Base-by-base conservation (phyloP, 2,113 vertebrate species). In the Riparia riparia region DNA sequence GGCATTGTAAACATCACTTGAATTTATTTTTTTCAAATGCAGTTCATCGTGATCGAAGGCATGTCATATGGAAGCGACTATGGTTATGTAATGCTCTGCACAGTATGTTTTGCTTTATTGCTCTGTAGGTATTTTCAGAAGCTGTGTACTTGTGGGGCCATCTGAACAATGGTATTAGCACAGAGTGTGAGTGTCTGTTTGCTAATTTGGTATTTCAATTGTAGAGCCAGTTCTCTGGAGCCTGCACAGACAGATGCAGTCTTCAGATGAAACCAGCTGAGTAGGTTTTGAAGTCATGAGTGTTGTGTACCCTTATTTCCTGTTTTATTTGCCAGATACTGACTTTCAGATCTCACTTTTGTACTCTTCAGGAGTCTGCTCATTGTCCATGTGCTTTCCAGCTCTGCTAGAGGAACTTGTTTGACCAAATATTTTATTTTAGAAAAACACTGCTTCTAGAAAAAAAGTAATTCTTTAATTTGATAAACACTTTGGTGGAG, bases 61-160 rank as follows among this genome's bases (percentile, higher is more conserved):
- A 16, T 37, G 74, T 93, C 51, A 25, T 72, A 9, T 25, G 53
- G 66, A 95, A 89, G 58, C 63, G 37, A 73, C 85, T 58, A 24
- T 69, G 61, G 21, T 81, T 85, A 57, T 71, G 29, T 58, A 82
- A 49, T 49, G 63, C 53, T 66, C 47, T 73, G 71, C 47, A 74
- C 82, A 68, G 42, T 65, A 44, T 17, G 20, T 34, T 61, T 95
- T 86, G 70, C 19, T 84, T 85, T 82, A 41, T 57, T 82, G 58
- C 53, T 95, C 50, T 66, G 32, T 93, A 69, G 91, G 82, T 88
- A 64, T 91, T 84, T 85, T 90, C 76, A 89, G 86, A 80, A 82
- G 65, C 66, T 93, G 9, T 69, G n/a, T 86, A 57, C 37, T 9
- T 14, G n/a, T 72, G 49, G 66, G 63, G 63, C 84, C 70, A 73